Percentiles rank a stretch among this genome's conserved stretches.
These are phyloP conservation scores for Huso huso DNA, from an alignment of 2,797 vertebrate genomes.

Conservation along the genomic window DNA sequence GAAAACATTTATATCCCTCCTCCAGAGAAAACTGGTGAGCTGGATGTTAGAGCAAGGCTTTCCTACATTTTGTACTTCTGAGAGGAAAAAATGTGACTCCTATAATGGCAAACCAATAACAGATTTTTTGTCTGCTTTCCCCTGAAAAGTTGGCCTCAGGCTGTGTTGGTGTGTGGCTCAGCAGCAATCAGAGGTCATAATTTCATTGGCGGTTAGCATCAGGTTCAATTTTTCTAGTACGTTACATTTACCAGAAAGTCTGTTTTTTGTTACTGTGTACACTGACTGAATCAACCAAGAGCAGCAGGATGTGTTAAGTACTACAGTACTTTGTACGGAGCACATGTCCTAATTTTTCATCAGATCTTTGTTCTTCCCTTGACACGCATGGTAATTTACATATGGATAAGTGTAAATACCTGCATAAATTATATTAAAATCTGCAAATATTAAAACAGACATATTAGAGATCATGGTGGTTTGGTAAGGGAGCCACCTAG, in stretches of 20 bases:
- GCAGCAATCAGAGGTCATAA: constrained; percentile 99
- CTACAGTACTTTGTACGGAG: constrained; percentile 67
- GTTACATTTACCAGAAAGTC: constrained; percentile 97
- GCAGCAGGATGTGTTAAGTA: constrained; percentile 73
- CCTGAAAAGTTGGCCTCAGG: constrained; percentile 68
- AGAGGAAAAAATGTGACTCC: constrained; percentile 45
- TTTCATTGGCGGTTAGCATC: constrained; percentile 99
- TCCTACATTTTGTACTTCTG: constrained; percentile 42
- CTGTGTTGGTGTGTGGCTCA: constrained; percentile 98
- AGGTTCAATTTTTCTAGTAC: constrained; percentile 99
- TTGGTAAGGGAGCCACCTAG: constrained; percentile 76
- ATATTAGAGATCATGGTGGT: constrained; percentile 45
- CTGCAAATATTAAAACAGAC: constrained; percentile 23
- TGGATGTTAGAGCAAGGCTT: constrained; percentile 45
- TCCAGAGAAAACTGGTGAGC: constrained; percentile 48
- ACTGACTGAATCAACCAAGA: constrained; percentile 67
- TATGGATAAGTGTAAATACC: constrained; percentile 40
- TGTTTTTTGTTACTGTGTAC: constrained; percentile 89
- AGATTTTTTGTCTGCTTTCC: constrained; percentile 84
- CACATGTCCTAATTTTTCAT: constrained; percentile 66
- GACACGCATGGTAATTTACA: constrained; percentile 18
- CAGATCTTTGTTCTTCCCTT: constrained; percentile 34
- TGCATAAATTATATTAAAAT: constrained; percentile 34
- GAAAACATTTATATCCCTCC: constrained; percentile 15
- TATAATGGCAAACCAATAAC: constrained; percentile 96